Conservation (phyloP, 2,797 vertebrate genomes). For the Silurus aristotelis region DNA sequence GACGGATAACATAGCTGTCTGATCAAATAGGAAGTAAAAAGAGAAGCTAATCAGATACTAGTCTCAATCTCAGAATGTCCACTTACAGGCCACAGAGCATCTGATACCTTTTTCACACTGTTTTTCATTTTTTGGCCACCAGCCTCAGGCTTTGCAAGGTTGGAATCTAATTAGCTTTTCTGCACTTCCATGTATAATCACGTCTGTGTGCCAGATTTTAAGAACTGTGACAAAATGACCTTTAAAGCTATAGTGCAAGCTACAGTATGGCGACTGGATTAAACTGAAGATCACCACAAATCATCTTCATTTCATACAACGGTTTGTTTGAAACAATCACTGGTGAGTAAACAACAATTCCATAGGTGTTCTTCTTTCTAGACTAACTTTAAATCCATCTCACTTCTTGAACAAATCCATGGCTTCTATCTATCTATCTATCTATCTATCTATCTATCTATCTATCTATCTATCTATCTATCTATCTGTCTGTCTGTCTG, state of each 20-base stretch:
- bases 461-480: neutral
- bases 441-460: neutral
- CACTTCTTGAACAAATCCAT: neutral
- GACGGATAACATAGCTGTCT: neutral
- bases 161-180: slow-evolving; percentile 2
- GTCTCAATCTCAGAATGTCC: slow-evolving; percentile 7
- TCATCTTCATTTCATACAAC: neutral
- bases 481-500: too few relatives aligned
- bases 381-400: neutral
- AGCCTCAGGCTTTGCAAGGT: neutral
- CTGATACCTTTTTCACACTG: neutral
- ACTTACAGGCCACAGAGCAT: neutral
- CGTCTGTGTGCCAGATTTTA: neutral
- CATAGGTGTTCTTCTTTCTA: neutral
- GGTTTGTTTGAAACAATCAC: neutral
- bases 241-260: neutral
- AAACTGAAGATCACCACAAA: neutral
- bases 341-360: neutral
- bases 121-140: neutral
- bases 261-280: neutral
- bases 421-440: neutral
- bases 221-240: neutral
- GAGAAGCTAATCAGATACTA: slow-evolving; percentile 6
- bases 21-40: neutral
- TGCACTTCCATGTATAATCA: slow-evolving; percentile 11